Percentiles rank a stretch among this genome's conserved stretches.
Evolutionary conservation across 2,888 invertebrate genomes (phyloP).

Genomic region (Callyntrura guangdongensis): DNA sequence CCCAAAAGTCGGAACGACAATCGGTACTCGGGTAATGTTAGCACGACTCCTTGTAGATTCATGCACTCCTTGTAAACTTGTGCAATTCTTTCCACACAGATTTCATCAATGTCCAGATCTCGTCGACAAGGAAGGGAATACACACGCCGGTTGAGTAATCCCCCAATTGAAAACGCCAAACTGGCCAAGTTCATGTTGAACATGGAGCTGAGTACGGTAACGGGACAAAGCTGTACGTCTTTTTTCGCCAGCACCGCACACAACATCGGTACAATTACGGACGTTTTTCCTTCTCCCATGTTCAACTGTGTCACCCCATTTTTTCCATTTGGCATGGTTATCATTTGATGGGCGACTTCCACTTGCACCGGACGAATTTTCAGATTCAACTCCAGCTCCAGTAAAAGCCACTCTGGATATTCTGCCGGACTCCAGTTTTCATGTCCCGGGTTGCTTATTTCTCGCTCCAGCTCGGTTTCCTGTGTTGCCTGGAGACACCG

Average conservation of each 20-base stretch:
- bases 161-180: slow-evolving; percentile 76
- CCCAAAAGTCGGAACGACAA: slow-evolving; percentile 64
- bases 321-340: slow-evolving; percentile 44
- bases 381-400: slow-evolving; percentile 80
- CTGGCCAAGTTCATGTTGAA: slow-evolving; percentile 72
- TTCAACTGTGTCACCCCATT: slow-evolving; percentile 80
- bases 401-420: slow-evolving; percentile 76
- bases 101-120: slow-evolving; percentile 59
- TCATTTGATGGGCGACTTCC: slow-evolving; percentile 73
- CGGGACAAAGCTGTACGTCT: slow-evolving; percentile 65
- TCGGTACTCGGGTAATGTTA: slow-evolving; percentile 71
- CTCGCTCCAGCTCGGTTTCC: slow-evolving; percentile 49
- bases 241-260: not conserved
- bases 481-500: not conserved
- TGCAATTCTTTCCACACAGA: not conserved
- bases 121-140: slow-evolving; percentile 79
- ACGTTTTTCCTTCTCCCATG: slow-evolving; percentile 83
- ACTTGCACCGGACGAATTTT: slow-evolving; percentile 75
- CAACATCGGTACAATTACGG: slow-evolving; percentile 81
- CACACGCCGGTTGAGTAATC: slow-evolving; percentile 69
- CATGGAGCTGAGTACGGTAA: slow-evolving; percentile 79
- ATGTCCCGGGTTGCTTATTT: slow-evolving; percentile 40
- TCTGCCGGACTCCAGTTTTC: slow-evolving; percentile 74
- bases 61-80: slow-evolving; percentile 63
- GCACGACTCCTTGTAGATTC: slow-evolving; percentile 57